Evolutionary conservation across 1,140 invertebrate genomes (phyloP), one percentile per base, ranked within the genome.

Genomic region (Scylla paramamosain): DNA sequence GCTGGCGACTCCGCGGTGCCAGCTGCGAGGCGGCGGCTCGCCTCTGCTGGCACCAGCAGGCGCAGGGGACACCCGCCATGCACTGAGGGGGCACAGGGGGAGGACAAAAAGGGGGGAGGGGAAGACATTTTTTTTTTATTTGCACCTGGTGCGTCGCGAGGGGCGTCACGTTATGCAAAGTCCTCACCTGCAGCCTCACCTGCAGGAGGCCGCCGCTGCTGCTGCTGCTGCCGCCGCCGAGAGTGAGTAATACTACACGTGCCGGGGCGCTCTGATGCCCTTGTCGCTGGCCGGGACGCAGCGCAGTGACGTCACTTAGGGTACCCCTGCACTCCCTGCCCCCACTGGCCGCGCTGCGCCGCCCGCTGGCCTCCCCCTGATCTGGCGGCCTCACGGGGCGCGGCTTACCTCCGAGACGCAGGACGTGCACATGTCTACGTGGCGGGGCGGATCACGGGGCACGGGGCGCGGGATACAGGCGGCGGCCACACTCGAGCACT

Each of bases 11-110:
- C 59, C 39, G 52, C 12, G 39, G 52, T 46, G 14, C 59, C n/a
- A 45, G 7, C 32, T 48, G 32, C 67, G 52, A 59, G 16, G 31
- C 31, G 93, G 48, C 87, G 10, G 45, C 46, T 10, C 67, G 48
- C 83, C 86, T 45, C 29, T 29, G 77, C 32, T 84, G 45, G 59
- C 83, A 31, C 45, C 88, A 28, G 31, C 91, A 25, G 48, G 46
- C 91, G 31, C 32, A 46, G 32, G 86, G 86, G n/a, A 28, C 86
- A 88, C 14, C 86, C n/a, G 31, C 86, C 86, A 88, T 7, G 45
- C 32, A 29, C 28, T 86, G 83, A 16, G 59, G 4, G 52, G 91
- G 16, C 4, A 0, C 3, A 39, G 52, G 25, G 91, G 91, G 52
- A 32, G 82, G 16, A 39, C 28, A 86, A 28, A n/a, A 39, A 28